Base-by-base conservation (phyloP, 2,113 vertebrate species). In the Pogonocichla stellata region DNA sequence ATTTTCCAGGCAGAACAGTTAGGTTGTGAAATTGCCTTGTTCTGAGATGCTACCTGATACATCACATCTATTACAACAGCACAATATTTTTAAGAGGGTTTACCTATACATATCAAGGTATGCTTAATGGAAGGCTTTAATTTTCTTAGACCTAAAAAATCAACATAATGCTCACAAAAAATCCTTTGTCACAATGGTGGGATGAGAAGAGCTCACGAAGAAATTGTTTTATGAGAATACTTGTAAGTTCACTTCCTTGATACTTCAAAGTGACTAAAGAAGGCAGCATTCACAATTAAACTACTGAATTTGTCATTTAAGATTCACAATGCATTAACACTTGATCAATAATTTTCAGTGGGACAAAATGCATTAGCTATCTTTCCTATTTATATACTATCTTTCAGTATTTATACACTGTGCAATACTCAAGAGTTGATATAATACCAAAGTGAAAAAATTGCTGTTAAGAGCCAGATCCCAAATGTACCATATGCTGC, bases 1-100 rank as follows among this genome's bases (percentile, higher is more conserved):
- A 72, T 70, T 92, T 96, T 71, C 75, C 42, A 79, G 31, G 50
- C 42, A 94, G 71, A 96, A 58, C n/a, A 73, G 78, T 86, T n/a
- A 62, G 33, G n/a, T 14, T 88, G 43, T 93, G 54, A 97, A 95
- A 97, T 64, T 60, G 54, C 43, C 91, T 87, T 84, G 43, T 80
- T 96, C 40, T 51, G 72, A 96, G 64, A 91, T 34, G 48, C 23
- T 58, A 74, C 61, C 45, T 87, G 84, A 86, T 72, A 67, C 13
- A 88, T 20, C 48, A 33, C 51, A 89, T 50, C 56, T 92, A 77
- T 47, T 83, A 91, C 15, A 71, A 25, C 29, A 80, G 50, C 36
- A 92, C n/a, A 74, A 79, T 56, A 71, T 77, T 80, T 75, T 1
- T 64, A 78, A 56, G 36, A 84, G 19, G 33, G n/a, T 47, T 88